Conservation (phyloP, 2,797 vertebrate species). For the Tenualosa ilisha region DNA sequence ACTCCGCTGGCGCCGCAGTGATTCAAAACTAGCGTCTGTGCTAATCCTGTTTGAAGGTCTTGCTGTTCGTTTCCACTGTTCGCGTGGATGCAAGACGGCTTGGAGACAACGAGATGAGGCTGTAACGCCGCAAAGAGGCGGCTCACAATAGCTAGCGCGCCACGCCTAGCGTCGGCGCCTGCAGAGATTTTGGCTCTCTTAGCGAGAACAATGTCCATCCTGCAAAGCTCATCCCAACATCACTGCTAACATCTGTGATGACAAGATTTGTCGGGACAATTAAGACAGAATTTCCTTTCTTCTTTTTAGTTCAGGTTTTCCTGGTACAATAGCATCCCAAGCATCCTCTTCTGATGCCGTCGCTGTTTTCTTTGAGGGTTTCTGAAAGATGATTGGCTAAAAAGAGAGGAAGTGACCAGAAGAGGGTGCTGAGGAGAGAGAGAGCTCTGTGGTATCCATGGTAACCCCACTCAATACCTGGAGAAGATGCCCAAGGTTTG, state of each 20-base stretch:
- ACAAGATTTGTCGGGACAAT: background rate
- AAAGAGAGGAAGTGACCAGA: background rate
- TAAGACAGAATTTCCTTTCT: background rate
- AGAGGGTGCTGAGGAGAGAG: constrained; percentile 17
- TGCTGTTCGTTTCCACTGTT: background rate
- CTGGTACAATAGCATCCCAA: background rate
- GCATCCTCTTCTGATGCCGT: background rate
- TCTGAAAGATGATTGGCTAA: constrained; percentile 5
- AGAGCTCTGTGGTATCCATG: background rate
- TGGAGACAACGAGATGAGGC: background rate
- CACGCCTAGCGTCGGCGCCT: background rate
- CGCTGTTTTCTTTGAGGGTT: background rate
- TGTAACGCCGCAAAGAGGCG: background rate
- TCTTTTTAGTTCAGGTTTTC: background rate
- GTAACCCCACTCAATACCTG: background rate
- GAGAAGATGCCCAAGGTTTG: background rate
- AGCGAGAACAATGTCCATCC: background rate
- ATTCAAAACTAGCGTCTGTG: background rate
- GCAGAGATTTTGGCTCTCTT: background rate
- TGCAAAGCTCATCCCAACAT: background rate
- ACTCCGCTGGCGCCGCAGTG: background rate
- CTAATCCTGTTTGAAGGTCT: constrained; percentile 1
- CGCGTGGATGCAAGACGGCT: background rate
- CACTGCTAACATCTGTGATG: background rate
- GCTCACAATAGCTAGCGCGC: background rate